Percentiles rank a stretch among this genome's conserved stretches.
Evolutionary conservation across 2,888 invertebrate species (phyloP).

Genomic region (Aquatica leii): DNA sequence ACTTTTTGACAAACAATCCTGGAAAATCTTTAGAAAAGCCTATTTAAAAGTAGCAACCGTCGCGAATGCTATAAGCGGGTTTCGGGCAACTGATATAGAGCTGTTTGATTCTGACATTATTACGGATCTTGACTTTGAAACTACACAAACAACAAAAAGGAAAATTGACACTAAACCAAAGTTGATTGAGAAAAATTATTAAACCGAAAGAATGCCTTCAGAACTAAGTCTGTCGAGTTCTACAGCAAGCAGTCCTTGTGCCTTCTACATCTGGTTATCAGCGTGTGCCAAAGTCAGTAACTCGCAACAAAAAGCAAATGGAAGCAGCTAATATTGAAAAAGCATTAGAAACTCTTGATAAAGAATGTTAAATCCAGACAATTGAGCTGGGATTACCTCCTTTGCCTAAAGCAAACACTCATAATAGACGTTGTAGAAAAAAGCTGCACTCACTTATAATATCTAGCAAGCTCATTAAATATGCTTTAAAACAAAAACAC

Average conservation of each 20-base stretch:
- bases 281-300: neutral
- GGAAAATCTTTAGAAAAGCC: slow-evolving; percentile 5
- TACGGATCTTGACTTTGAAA: neutral
- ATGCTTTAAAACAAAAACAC: neutral
- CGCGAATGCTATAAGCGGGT: slow-evolving; percentile 3
- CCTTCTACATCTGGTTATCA: too few relatives aligned
- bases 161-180: neutral
- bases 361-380: neutral
- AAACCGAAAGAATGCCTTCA: neutral
- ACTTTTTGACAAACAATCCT: neutral
- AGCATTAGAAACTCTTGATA: neutral
- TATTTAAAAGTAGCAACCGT: slow-evolving; percentile 8
- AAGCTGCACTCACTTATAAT: neutral
- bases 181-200: neutral
- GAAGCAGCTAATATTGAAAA: neutral
- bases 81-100: neutral
- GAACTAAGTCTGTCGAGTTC: neutral
- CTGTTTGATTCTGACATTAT: neutral
- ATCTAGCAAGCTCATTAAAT: neutral
- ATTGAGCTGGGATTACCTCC: neutral
- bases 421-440: neutral
- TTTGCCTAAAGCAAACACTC: neutral
- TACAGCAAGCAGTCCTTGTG: neutral
- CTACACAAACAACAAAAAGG: slow-evolving; percentile 3
- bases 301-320: neutral